phyloP scores from a whole-genome alignment of 2,113 vertebrate species.

The Oncorhynchus nerka region DNA sequence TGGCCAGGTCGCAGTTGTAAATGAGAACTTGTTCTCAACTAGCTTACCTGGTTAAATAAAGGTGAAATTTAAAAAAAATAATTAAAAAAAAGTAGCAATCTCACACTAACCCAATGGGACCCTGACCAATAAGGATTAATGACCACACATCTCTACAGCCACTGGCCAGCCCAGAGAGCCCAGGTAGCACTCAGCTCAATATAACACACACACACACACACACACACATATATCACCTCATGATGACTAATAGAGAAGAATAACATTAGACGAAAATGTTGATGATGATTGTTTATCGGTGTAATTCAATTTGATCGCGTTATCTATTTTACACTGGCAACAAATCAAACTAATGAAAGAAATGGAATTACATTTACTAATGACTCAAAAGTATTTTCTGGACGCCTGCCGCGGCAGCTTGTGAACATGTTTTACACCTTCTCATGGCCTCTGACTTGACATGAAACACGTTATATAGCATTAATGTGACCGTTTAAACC shows the following conservation, averaged over 20 bases:
- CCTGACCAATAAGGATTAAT: conserved; percentile 29
- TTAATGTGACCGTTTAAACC: neutral
- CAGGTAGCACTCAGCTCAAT: neutral
- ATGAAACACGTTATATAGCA: neutral
- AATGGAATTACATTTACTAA: neutral
- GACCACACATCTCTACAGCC: conserved; percentile 2
- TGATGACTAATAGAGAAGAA: neutral
- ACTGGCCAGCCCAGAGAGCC: neutral
- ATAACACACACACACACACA: neutral
- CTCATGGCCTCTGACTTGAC: neutral
- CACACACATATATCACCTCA: neutral
- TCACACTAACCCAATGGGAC: conserved; percentile 1
- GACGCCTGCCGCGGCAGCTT: neutral
- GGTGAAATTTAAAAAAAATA: too few relatives aligned
- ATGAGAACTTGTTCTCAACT: too few relatives aligned
- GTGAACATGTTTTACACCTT: neutral
- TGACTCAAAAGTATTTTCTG: too few relatives aligned
- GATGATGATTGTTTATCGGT: neutral
- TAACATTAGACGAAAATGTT: neutral
- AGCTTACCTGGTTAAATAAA: too few relatives aligned
- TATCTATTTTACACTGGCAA: neutral
- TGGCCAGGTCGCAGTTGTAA: too few relatives aligned
- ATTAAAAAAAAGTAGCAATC: neutral
- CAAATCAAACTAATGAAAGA: neutral
- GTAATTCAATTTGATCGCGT: neutral